Evolutionary conservation across 1,140 invertebrate species (phyloP).

Genomic region (Heliothis subflexa): DNA sequence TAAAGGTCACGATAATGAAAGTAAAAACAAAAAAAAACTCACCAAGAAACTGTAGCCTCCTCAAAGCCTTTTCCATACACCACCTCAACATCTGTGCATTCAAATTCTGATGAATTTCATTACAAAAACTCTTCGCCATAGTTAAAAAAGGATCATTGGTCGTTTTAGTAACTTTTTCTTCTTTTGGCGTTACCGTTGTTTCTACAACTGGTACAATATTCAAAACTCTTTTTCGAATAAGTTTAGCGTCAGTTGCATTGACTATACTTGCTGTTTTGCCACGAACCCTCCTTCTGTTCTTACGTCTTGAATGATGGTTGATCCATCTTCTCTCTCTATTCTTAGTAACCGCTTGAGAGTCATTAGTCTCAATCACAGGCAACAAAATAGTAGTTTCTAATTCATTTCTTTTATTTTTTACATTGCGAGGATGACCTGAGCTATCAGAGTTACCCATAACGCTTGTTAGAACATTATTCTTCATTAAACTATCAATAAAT

Average conservation of each 20-base stretch:
- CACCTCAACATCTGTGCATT: slow-evolving; percentile 68
- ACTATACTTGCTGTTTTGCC: slow-evolving; percentile 37
- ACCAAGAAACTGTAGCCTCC: slow-evolving; percentile 72
- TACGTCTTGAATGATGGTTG: slow-evolving; percentile 60
- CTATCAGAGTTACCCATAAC: slow-evolving; percentile 53
- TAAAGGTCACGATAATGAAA: no score
- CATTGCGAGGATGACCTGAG: slow-evolving; percentile 50
- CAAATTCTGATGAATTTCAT: slow-evolving; percentile 69
- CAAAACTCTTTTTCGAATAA: slow-evolving; percentile 23
- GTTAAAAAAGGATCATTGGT: slow-evolving; percentile 66
- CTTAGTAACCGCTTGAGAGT: slow-evolving; percentile 33
- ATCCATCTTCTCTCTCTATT: slow-evolving; percentile 73
- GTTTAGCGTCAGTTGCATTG: slow-evolving; percentile 33
- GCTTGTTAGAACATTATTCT: slow-evolving; percentile 67
- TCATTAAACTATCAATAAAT: slow-evolving; percentile 75
- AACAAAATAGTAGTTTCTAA: slow-evolving; percentile 66
- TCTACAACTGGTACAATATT: not conserved
- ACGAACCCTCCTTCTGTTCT: slow-evolving; percentile 46
- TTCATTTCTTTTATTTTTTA: slow-evolving; percentile 70
- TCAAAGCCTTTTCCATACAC: slow-evolving; percentile 78
- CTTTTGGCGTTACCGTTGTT: not conserved
- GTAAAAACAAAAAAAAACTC: slow-evolving; percentile 47
- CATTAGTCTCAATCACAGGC: slow-evolving; percentile 58
- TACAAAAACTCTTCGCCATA: slow-evolving; percentile 77
- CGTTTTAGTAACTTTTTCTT: slow-evolving; percentile 36